A percentile compares a stretch with the other conserved stretches of the same genome.
phyloP scores from a whole-genome alignment of 2,797 vertebrate species.

The Spondyliosoma cantharus region DNA sequence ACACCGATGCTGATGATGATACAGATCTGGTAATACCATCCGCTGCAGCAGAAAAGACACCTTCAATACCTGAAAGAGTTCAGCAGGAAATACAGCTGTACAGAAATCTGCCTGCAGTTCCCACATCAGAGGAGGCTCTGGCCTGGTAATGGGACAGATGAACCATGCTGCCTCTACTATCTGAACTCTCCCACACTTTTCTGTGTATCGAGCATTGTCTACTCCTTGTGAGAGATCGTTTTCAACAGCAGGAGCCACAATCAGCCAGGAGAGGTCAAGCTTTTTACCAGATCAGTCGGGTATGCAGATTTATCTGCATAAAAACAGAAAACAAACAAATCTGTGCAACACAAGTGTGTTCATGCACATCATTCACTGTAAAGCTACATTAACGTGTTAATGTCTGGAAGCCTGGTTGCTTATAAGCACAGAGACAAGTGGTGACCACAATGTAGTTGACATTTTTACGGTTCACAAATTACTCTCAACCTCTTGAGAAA shows the following conservation, averaged over 20 bases:
- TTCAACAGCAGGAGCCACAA: slow-evolving; percentile 9
- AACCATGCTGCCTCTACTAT: slow-evolving; percentile 23
- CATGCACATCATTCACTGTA: neutral
- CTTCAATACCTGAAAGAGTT: neutral
- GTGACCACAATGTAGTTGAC: no score
- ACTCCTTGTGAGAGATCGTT: slow-evolving; percentile 21
- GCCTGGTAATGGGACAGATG: slow-evolving; percentile 35
- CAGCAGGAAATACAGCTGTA: slow-evolving; percentile 29
- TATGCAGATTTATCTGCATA: slow-evolving; percentile 30
- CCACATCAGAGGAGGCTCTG: slow-evolving; percentile 29
- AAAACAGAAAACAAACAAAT: neutral
- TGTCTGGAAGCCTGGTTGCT: neutral
- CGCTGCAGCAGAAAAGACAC: neutral
- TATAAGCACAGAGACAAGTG: no score
- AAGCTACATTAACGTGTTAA: neutral
- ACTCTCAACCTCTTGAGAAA: no score
- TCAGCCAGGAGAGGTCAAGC: slow-evolving; percentile 24
- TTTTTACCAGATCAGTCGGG: slow-evolving; percentile 9
- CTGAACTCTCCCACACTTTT: slow-evolving; percentile 16
- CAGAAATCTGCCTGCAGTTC: slow-evolving; percentile 16
- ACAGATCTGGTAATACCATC: slow-evolving; percentile 18
- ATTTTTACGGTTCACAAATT: no score
- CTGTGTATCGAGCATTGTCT: slow-evolving; percentile 20
- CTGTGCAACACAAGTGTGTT: neutral
- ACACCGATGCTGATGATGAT: neutral